Base-by-base conservation (phyloP, 2,888 invertebrate genomes). In the Limenitis camilla region DNA sequence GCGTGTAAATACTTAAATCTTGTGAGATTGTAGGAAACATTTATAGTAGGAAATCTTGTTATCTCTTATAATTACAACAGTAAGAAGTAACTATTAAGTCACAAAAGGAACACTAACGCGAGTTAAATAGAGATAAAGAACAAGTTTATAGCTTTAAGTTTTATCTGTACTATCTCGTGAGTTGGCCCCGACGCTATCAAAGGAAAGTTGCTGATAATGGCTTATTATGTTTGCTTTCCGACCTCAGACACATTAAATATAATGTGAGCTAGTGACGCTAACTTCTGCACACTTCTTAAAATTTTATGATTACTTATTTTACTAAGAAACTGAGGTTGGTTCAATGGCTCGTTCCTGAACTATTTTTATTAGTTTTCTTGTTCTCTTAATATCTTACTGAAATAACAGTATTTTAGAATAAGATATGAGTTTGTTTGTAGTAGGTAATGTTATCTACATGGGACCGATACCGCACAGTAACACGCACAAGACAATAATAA, bases 101-200 rank as follows among this genome's bases (percentile, higher is more conserved):
- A 49, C 42, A 7, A 32, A 19, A 19, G 31, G 36, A 40, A 39
- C 50, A 35, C 44, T 39, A 42, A 11, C 11, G 19, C 28, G 32
- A 50, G 39, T 50, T 40, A 50, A 50, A 49, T 49, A 32, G 44
- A 33, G 44, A 50, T 50, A 50, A 44, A 44, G 50, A 50, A 50
- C 44, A 44, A 44, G 50, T 50, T 50, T 50, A 50, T 29, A 44
- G 44, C 40, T 32, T 28, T 11, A 50, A 44, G 44, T 50, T 44
- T 50, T 50, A 50, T 50, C 43, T 42, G 31, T 43, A 44, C 30
- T 39, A 36, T 44, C 44, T 27, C 19, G 29, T 38, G 38, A 42
- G 39, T 44, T 44, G 43, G 39, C 39, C 28, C 32, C 30, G 35
- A 40, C 50, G 11, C 29, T 39, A 33, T 40, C 44, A 45, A 45